Conservation (phyloP, 2,888 invertebrate genomes). For the Cerceris rybyensis region DNA sequence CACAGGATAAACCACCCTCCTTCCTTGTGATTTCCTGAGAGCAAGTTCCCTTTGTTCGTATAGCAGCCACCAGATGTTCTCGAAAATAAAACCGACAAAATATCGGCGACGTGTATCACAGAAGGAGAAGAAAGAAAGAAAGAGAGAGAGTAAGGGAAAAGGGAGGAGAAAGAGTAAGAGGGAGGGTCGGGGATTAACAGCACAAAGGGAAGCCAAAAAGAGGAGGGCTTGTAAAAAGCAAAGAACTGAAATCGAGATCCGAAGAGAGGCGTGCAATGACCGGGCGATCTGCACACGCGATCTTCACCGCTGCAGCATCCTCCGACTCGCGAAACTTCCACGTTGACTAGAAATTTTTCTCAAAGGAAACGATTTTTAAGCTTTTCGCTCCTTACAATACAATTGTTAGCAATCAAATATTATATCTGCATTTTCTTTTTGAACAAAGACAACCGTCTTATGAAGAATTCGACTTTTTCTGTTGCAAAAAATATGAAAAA, state of each 20-base stretch:
- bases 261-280: slow-evolving; percentile 74
- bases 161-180: slow-evolving; percentile 23
- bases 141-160: slow-evolving; percentile 19
- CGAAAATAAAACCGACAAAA: slow-evolving; percentile 72
- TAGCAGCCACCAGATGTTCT: slow-evolving; percentile 75
- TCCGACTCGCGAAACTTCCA: slow-evolving; percentile 21
- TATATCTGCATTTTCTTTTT: too few species aligned
- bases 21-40: slow-evolving; percentile 60
- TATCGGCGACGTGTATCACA: slow-evolving; percentile 58
- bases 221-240: slow-evolving; percentile 51
- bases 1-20: slow-evolving; percentile 58
- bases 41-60: slow-evolving; percentile 72
- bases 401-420: too few species aligned
- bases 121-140: slow-evolving; percentile 37
- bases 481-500: too few species aligned
- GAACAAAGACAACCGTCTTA: too few species aligned
- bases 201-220: slow-evolving; percentile 71
- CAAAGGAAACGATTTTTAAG: neutral
- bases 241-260: slow-evolving; percentile 72
- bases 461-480: too few species aligned
- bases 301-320: slow-evolving; percentile 49
- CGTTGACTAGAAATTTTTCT: slow-evolving; percentile 28
- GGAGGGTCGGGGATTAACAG: slow-evolving; percentile 67
- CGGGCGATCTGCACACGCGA: slow-evolving; percentile 71
- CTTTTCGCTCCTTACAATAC: too few species aligned